phyloP scores from a whole-genome alignment of 2,888 invertebrate genomes.

The Noctua janthe region DNA sequence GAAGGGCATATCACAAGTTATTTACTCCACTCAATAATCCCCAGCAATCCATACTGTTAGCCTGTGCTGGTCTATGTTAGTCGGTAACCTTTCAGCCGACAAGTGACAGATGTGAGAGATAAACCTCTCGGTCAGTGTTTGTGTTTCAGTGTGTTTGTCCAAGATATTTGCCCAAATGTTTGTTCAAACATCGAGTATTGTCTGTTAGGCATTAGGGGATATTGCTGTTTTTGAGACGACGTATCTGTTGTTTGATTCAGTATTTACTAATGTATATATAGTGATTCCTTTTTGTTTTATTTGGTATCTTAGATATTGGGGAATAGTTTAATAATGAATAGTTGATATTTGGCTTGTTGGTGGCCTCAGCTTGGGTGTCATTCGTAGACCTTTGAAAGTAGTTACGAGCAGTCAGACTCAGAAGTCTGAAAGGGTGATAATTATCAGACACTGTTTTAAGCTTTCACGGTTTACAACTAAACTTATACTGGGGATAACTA shows the following conservation, averaged over 20 bases:
- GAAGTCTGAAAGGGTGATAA: background rate
- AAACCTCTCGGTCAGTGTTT: slow-evolving; percentile 45
- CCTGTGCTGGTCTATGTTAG: background rate
- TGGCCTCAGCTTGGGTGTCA: background rate
- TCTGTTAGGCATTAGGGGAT: slow-evolving; percentile 37
- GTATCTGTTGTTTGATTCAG: slow-evolving; percentile 27
- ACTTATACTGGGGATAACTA: too few species aligned
- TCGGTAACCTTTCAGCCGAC: slow-evolving; percentile 33
- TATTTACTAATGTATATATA: slow-evolving; percentile 6
- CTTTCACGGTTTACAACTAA: too few species aligned
- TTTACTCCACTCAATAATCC: slow-evolving; percentile 22
- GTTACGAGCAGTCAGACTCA: background rate
- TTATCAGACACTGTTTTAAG: too few species aligned
- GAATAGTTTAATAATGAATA: background rate
- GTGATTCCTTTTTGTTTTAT: background rate
- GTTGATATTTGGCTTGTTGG: background rate
- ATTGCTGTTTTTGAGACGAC: slow-evolving; percentile 42
- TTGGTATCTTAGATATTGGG: background rate
- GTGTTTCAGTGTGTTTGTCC: slow-evolving; percentile 46
- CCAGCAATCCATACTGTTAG: slow-evolving; percentile 9
- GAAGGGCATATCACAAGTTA: background rate
- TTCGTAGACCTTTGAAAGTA: background rate
- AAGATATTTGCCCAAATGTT: slow-evolving; percentile 44
- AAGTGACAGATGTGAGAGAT: slow-evolving; percentile 44
- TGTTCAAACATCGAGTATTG: slow-evolving; percentile 45